These are phyloP conservation scores for Glossophaga mutica DNA, from an alignment of 2,797 vertebrate genomes.

Conservation along the genomic window DNA sequence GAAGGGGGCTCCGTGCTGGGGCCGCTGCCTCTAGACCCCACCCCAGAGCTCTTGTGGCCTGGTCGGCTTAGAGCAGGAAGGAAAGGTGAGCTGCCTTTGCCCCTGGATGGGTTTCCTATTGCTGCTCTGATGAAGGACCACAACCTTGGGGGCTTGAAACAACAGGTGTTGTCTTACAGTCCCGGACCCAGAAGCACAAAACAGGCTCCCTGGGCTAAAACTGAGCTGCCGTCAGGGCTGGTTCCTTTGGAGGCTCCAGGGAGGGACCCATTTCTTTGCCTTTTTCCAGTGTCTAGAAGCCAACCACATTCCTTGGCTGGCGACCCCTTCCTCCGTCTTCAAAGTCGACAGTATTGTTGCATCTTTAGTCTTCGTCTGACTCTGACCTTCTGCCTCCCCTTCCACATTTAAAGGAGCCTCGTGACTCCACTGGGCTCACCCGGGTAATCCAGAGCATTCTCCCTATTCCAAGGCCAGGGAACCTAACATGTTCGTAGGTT, in stretches of 20 bases:
- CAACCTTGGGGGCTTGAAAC: background rate
- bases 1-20: background rate
- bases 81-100: background rate
- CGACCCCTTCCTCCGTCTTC: fast-evolving
- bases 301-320: fast-evolving
- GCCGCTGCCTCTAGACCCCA: background rate
- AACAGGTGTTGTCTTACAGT: fast-evolving
- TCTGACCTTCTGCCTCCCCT: background rate
- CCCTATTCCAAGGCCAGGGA: background rate
- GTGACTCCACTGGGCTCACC: background rate
- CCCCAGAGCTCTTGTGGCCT: fast-evolving
- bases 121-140: background rate
- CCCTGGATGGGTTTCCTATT: fast-evolving
- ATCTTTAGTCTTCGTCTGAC: background rate
- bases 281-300: too few species aligned
- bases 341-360: fast-evolving
- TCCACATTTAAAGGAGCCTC: background rate
- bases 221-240: too few species aligned
- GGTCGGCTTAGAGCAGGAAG: background rate
- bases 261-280: background rate
- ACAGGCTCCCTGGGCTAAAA: fast-evolving
- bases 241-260: too few species aligned
- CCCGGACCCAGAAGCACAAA: too few species aligned
- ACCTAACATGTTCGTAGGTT: fast-evolving
- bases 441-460: background rate